A percentile compares a stretch with the other conserved stretches of the same genome.
Evolutionary conservation across 2,113 vertebrate genomes (phyloP).

Genomic region (Eublepharis macularius): DNA sequence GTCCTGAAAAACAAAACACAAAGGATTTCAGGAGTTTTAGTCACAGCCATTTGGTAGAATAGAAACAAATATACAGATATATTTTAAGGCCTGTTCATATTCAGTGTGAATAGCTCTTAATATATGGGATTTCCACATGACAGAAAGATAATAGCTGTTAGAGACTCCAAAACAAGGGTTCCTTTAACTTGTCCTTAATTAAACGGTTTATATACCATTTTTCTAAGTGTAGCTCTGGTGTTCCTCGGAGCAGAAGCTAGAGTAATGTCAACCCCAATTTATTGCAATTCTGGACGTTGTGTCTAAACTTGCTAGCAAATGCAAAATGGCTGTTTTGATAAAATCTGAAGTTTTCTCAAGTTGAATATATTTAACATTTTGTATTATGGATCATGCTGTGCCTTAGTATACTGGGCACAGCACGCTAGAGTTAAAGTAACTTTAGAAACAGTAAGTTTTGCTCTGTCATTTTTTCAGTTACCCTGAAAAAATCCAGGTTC

Average conservation of each 20-base stretch:
- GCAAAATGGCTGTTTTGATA: neutral
- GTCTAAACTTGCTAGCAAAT: neutral
- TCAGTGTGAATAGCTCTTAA: neutral
- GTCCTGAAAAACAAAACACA: neutral
- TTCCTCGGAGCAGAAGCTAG: neutral
- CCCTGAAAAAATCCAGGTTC: rapidly evolving
- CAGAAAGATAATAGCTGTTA: neutral
- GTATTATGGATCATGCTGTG: neutral
- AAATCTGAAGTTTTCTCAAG: neutral
- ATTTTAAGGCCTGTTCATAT: neutral
- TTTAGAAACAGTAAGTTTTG: slow-evolving; percentile 54
- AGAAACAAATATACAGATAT: neutral
- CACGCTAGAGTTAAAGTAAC: slow-evolving; percentile 45
- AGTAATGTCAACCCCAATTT: neutral
- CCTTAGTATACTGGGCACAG: slow-evolving; percentile 3
- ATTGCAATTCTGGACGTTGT: neutral
- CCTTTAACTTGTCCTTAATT: neutral
- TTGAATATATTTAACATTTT: slow-evolving; percentile 30
- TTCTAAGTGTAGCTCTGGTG: neutral
- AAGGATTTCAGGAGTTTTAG: neutral
- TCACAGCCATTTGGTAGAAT: neutral
- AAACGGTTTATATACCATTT: too few relatives aligned
- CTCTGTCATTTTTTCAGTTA: too few relatives aligned
- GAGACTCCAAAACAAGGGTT: neutral
- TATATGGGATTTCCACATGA: neutral